Conservation (phyloP, 2,888 invertebrate genomes). For the Leptothorax acervorum region DNA sequence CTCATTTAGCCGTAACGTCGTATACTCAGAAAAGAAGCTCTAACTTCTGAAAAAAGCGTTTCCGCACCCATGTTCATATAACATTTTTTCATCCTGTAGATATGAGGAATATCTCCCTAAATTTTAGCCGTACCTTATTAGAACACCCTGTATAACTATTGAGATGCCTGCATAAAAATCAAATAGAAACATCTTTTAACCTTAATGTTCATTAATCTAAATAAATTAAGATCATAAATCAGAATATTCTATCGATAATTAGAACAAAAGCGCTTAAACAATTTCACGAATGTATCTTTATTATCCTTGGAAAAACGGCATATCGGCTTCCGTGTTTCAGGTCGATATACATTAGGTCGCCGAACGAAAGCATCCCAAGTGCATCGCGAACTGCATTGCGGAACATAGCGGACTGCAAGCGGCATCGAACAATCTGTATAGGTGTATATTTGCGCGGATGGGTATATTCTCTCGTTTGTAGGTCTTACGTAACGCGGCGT, state of each 20-base stretch:
- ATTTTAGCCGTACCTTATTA: too few relatives aligned
- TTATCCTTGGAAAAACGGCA: background rate
- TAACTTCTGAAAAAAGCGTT: too few relatives aligned
- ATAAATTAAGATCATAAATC: background rate
- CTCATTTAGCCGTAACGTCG: too few relatives aligned
- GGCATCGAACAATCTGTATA: conserved; percentile 29
- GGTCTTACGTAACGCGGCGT: conserved; percentile 78
- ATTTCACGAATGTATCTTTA: background rate
- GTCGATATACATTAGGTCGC: background rate
- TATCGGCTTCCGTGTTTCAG: background rate
- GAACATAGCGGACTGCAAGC: conserved; percentile 47
- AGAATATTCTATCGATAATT: background rate
- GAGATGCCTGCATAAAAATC: background rate
- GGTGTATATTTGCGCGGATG: conserved; percentile 45
- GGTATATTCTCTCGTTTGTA: conserved; percentile 61
- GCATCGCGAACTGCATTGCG: conserved; percentile 69
- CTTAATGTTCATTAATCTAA: background rate
- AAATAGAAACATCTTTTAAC: background rate
- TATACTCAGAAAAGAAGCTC: too few relatives aligned
- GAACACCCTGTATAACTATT: too few relatives aligned
- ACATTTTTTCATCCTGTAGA: too few relatives aligned
- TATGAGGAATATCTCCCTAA: too few relatives aligned
- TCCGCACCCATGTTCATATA: too few relatives aligned
- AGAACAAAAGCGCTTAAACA: too few relatives aligned
- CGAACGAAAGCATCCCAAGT: conserved; percentile 15